A percentile compares a stretch with the other conserved stretches of the same genome.
Conservation (phyloP, 2,797 vertebrate species). For the Mormyrops attenuatus region DNA sequence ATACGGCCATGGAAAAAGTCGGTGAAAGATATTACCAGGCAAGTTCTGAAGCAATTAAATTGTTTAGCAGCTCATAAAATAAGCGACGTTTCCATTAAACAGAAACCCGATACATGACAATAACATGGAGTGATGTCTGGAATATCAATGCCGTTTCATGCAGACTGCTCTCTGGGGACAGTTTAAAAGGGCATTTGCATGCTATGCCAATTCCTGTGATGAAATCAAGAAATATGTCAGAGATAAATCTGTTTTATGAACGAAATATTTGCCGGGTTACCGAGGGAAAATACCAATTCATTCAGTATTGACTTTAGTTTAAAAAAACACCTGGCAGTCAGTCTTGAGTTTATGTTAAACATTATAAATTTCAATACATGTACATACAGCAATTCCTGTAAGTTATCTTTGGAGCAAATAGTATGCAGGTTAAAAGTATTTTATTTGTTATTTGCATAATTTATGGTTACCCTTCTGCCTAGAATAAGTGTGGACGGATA, state of each 20-base stretch:
- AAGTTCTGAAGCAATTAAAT: constrained; percentile 1
- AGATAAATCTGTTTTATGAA: background rate
- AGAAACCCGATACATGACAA: background rate
- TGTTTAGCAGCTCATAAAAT: background rate
- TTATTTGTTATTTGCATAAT: background rate
- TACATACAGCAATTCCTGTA: background rate
- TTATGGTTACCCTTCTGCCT: background rate
- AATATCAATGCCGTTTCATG: background rate
- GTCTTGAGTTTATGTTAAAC: background rate
- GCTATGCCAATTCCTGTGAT: background rate
- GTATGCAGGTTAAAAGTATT: background rate
- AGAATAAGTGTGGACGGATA: constrained; percentile 23
- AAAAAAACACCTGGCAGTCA: background rate
- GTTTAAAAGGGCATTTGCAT: background rate
- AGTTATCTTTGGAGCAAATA: background rate
- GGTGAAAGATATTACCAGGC: background rate
- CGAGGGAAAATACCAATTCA: background rate
- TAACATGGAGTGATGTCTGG: background rate
- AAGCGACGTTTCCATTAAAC: background rate
- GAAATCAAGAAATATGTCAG: background rate
- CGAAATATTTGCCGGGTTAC: background rate
- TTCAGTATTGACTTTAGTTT: background rate
- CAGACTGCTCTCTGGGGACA: background rate
- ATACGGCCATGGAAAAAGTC: background rate
- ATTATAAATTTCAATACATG: background rate